Evolutionary conservation across 2,888 invertebrate genomes (phyloP), one percentile per base, ranked within the genome.

Genomic region (Rosalia funebris): DNA sequence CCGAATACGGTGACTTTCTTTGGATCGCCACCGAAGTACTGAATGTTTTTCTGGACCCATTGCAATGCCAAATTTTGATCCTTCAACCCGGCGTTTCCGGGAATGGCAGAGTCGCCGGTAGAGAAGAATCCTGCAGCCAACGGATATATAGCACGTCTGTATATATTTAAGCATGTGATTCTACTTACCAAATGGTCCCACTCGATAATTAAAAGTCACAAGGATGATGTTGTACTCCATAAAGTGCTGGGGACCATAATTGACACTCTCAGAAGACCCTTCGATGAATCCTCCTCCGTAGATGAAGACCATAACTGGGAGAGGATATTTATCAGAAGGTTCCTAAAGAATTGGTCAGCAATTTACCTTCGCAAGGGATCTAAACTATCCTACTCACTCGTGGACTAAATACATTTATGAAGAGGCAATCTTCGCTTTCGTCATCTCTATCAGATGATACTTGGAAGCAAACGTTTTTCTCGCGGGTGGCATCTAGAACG

Each of bases 211-310:
- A 12, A 71, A 57, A 1, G 71, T 68, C 2, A 76, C 73, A 10
- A 75, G 46, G 9, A 76, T 63, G 0, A 76, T 71, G 34, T 78
- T 77, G 46, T 74, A 68, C 54, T 76, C 77, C 69, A 82, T 74
- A 5, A 81, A 62, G 39, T 73, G 74, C 31, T 76, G 68, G 0
- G 82, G 81, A 10, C 79, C 81, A 32, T 69, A 71, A 1, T 57
- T 50, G 12, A 74, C 62, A 16, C 64, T 60, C 32, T 37, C 55
- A 9, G 75, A 76, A 15, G 69, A 56, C 3, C 82, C 81, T 15
- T 62, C 63, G 60, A 77, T 72, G 62, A 80, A 82, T 11, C 76
- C 80, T 1, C 82, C 82, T 1, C 82, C 81, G 59, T 82, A 81
- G 36, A 82, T 77, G 62, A 72, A 78, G 10, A 81, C 72, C 62